Conservation (phyloP, 2,888 invertebrate species). For the Aporophyla nigra region DNA sequence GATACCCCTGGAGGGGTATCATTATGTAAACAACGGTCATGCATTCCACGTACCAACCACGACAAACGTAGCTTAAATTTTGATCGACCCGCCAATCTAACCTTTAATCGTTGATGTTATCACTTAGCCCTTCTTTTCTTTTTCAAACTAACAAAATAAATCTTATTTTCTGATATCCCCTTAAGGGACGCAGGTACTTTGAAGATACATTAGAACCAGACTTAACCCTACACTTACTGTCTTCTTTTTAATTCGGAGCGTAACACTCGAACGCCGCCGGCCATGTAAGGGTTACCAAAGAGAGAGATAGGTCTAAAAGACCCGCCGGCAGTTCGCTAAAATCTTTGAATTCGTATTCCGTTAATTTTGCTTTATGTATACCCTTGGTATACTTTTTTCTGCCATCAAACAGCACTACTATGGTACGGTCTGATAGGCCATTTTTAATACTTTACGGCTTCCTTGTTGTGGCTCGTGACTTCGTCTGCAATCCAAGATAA, state of each 20-base stretch:
- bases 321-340: conserved; percentile 49
- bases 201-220: conserved; percentile 37
- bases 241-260: conserved; percentile 51
- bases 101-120: too few species aligned
- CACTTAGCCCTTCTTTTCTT: neutral
- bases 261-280: conserved; percentile 63
- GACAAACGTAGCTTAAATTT: too few species aligned
- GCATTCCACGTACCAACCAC: too few species aligned
- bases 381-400: conserved; percentile 12
- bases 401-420: too few species aligned
- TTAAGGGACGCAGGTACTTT: conserved; percentile 17
- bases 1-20: too few species aligned
- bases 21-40: too few species aligned
- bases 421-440: neutral
- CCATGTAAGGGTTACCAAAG: conserved; percentile 55
- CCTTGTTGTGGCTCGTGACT: too few species aligned
- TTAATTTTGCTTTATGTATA: conserved; percentile 59
- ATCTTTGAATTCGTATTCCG: conserved; percentile 54
- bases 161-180: conserved; percentile 13
- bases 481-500: too few species aligned
- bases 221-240: conserved; percentile 54
- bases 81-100: too few species aligned
- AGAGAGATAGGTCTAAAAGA: conserved; percentile 44
- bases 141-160: conserved; percentile 10
- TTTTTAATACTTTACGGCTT: neutral